Percentiles rank a stretch among this genome's conserved stretches.
These are phyloP conservation scores for Antitype chi DNA, from an alignment of 2,888 invertebrate genomes.

Conservation along the genomic window DNA sequence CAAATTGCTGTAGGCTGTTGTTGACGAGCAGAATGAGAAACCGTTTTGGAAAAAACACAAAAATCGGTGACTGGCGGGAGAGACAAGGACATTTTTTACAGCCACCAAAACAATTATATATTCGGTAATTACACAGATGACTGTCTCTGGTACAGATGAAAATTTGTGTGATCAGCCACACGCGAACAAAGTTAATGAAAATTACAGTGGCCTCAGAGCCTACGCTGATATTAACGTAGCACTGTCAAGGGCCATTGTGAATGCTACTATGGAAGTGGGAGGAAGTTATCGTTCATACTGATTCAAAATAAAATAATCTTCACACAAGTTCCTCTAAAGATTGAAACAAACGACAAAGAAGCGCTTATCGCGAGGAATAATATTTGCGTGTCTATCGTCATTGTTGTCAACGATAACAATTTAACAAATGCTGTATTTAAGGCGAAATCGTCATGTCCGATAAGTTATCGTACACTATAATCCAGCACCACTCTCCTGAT, in stretches of 20 bases:
- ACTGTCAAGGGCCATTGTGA: conserved; percentile 77
- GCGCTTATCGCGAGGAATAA: conserved; percentile 61
- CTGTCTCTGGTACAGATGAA: conserved; percentile 65
- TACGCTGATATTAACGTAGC: conserved; percentile 77
- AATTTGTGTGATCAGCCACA: conserved; percentile 72
- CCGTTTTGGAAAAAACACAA: conserved; percentile 35
- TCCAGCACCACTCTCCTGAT: conserved; percentile 66
- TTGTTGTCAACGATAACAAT: conserved; percentile 64
- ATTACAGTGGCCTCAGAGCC: conserved; percentile 78
- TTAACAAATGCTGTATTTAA: conserved; percentile 64
- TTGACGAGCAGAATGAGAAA: conserved; percentile 45
- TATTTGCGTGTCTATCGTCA: conserved; percentile 59
- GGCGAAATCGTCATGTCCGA: conserved; percentile 67
- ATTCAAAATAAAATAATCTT: conserved; percentile 53
- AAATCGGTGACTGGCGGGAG: neutral
- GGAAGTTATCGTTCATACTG: conserved; percentile 54
- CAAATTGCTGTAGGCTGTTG: conserved; percentile 63
- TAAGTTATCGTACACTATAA: conserved; percentile 66
- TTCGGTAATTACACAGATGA: conserved; percentile 72
- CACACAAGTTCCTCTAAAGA: conserved; percentile 33
- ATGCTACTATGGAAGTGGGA: conserved; percentile 60
- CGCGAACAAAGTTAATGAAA: conserved; percentile 75
- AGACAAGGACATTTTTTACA: conserved; percentile 63
- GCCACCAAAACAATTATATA: conserved; percentile 70
- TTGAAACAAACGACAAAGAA: conserved; percentile 62